These are phyloP conservation scores for Boulengeromyrus knoepffleri DNA, from an alignment of 2,113 vertebrate genomes.

Conservation along the genomic window DNA sequence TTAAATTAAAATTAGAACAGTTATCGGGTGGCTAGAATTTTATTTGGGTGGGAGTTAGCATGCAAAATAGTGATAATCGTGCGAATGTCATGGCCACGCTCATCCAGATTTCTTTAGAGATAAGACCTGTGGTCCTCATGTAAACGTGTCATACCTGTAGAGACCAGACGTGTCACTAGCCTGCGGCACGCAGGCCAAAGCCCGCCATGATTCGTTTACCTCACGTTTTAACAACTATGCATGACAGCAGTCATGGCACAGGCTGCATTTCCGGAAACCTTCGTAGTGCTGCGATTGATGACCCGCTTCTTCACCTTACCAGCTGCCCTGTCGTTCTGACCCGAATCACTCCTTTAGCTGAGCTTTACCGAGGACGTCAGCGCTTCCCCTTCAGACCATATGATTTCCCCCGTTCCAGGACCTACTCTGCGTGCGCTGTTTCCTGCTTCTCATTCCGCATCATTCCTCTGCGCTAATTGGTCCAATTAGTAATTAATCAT, in stretches of 20 bases:
- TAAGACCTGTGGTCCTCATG: not conserved
- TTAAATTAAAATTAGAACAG: not conserved
- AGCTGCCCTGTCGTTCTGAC: not conserved
- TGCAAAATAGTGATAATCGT: not conserved
- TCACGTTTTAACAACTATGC: not conserved
- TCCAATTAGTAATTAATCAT: not conserved
- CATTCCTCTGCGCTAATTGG: not conserved
- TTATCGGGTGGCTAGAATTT: not conserved
- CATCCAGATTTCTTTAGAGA: not conserved
- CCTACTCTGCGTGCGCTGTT: not conserved
- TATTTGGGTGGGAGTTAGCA: not conserved
- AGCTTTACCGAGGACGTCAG: not conserved
- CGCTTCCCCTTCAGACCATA: not conserved
- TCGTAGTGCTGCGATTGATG: not conserved
- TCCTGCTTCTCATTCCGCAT: not conserved
- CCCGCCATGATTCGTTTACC: not conserved
- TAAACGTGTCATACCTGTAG: not conserved
- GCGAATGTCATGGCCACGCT: not conserved
- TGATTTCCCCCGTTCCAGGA: not conserved
- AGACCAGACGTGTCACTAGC: not conserved
- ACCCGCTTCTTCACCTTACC: not conserved
- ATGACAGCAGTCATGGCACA: not conserved
- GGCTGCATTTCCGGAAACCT: not conserved
- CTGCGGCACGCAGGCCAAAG: not conserved
- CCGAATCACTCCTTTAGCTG: not conserved